Percentiles rank a stretch among this genome's conserved stretches.
phyloP scores from a whole-genome alignment of 1,140 invertebrate species.

The Cherax quadricarinatus region DNA sequence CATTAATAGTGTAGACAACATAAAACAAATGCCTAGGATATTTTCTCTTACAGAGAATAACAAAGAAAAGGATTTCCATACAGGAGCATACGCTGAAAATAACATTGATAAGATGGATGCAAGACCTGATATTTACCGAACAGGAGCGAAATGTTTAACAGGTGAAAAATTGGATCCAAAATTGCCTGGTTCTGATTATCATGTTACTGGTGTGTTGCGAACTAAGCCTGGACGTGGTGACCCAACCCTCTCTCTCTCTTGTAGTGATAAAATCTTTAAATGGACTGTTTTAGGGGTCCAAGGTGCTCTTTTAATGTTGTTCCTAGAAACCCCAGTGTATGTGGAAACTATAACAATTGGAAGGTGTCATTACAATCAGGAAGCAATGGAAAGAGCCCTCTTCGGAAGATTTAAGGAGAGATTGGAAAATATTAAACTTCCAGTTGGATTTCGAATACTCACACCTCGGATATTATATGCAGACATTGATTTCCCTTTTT shows the following conservation, averaged over 20 bases:
- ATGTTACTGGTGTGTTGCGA: slow-evolving; percentile 84
- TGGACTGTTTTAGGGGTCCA: slow-evolving; percentile 91
- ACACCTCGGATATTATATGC: slow-evolving; percentile 76
- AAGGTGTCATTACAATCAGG: slow-evolving; percentile 81
- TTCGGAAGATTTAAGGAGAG: slow-evolving; percentile 69
- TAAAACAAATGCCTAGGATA: neutral
- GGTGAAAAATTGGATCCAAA: slow-evolving; percentile 79
- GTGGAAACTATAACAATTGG: slow-evolving; percentile 86
- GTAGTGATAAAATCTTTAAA: slow-evolving; percentile 94
- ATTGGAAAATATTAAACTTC: slow-evolving; percentile 16
- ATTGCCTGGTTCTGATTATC: slow-evolving; percentile 82
- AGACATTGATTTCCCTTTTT: slow-evolving; percentile 74
- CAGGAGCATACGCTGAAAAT: neutral
- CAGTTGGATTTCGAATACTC: slow-evolving; percentile 35
- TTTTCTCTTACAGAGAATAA: neutral
- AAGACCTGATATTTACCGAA: slow-evolving; percentile 84
- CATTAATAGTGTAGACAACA: neutral
- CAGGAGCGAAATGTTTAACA: slow-evolving; percentile 91
- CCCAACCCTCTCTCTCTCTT: slow-evolving; percentile 91
- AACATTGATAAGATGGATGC: neutral
- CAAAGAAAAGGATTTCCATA: neutral
- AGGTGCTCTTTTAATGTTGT: slow-evolving; percentile 85
- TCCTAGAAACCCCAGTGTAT: slow-evolving; percentile 84
- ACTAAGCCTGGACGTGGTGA: slow-evolving; percentile 96
- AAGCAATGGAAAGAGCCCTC: slow-evolving; percentile 83